A percentile compares a stretch with the other conserved stretches of the same genome.
Evolutionary conservation across 2,797 vertebrate species (phyloP).

Genomic region (Borostomias antarcticus): DNA sequence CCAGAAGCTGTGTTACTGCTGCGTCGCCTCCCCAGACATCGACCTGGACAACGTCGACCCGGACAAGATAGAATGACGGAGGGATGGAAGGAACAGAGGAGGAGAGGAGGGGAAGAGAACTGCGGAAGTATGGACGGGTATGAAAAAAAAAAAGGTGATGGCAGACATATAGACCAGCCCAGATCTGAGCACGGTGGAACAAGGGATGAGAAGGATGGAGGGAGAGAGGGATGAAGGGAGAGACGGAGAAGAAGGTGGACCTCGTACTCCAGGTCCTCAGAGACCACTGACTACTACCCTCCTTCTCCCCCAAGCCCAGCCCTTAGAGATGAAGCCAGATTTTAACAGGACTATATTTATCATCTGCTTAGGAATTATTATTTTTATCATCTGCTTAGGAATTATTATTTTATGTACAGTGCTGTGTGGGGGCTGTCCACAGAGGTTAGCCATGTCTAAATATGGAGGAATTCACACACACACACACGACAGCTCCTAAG

Average conservation of each 20-base stretch:
- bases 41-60: constrained; percentile 76
- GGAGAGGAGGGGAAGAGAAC: background rate
- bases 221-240: background rate
- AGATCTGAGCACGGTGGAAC: background rate
- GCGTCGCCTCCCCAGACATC: constrained; percentile 69
- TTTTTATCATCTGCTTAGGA: too few relatives aligned
- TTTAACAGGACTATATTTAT: background rate
- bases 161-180: constrained; percentile 29
- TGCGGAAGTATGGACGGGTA: background rate
- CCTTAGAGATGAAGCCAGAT: background rate
- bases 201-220: background rate
- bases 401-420: background rate
- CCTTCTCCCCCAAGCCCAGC: background rate
- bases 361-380: too few relatives aligned
- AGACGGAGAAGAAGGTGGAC: background rate
- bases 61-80: constrained; percentile 65
- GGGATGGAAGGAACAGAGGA: background rate
- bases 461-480: constrained; percentile 1
- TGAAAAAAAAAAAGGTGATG: background rate
- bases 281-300: background rate
- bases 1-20: constrained; percentile 82
- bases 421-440: background rate
- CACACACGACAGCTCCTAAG: too few relatives aligned
- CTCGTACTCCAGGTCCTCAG: background rate
- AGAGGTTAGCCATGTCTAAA: background rate